Conservation (phyloP, 1,140 invertebrate species). For the Luehdorfia chinensis region DNA sequence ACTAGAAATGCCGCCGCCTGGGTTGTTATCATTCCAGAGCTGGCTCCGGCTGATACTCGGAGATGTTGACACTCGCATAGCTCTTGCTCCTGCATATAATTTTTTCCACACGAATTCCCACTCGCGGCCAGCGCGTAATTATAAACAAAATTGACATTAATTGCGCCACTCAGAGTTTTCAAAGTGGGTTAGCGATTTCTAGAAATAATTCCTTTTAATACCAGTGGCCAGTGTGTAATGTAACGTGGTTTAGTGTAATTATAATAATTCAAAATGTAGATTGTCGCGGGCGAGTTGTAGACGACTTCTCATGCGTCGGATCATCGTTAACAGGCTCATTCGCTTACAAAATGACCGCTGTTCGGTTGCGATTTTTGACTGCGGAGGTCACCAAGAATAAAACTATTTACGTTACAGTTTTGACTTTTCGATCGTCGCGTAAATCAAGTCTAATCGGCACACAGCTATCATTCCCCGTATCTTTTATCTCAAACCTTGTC, state of each 20-base stretch:
- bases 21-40: neutral
- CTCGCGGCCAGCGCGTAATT: conserved; percentile 42
- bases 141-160: conserved; percentile 74
- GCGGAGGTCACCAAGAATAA: too few relatives aligned
- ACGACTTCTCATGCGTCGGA: too few relatives aligned
- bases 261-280: conserved; percentile 42
- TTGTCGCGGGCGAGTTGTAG: conserved; percentile 4
- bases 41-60: conserved; percentile 12
- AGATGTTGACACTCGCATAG: conserved; percentile 40
- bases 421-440: neutral
- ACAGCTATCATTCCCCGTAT: conserved; percentile 2
- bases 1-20: neutral
- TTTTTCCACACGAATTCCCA: conserved; percentile 45
- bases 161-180: conserved; percentile 41
- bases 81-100: conserved; percentile 27
- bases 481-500: conserved; percentile 15
- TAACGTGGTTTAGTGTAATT: too few relatives aligned
- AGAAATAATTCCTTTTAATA: conserved; percentile 54
- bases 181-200: conserved; percentile 68
- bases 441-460: conserved; percentile 4
- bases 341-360: too few relatives aligned
- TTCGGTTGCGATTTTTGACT: too few relatives aligned
- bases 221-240: conserved; percentile 23
- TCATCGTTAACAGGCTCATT: too few relatives aligned
- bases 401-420: too few relatives aligned